Base-by-base conservation (phyloP, 1,140 invertebrate genomes). In the Rhynchophorus ferrugineus region DNA sequence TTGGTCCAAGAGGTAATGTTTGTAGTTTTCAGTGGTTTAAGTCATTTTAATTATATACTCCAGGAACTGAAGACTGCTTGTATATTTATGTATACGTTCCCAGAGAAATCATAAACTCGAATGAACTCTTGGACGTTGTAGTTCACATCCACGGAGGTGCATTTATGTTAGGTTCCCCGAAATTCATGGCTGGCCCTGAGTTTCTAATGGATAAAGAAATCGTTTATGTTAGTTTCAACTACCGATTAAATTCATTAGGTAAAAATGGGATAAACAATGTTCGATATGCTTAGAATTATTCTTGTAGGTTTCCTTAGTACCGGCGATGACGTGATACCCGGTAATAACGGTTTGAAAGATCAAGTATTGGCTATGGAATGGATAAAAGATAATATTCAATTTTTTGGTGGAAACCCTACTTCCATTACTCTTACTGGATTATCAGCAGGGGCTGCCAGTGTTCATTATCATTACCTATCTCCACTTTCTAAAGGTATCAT, bases 311-410 rank as follows among this genome's bases (percentile, higher is more conserved):
- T 80, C 49, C 60, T 80, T 21, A 76, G 75, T 19, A 77, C 76
- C 3, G 75, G 74, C 50, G 75, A 79, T 60, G 68, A 69, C 20
- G 53, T 72, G 2, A 60, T 76, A 13, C 73, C 76, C 9, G 79
- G 79, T 7, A 80, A 81, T 54, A 77, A 74, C 62, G 79, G 78
- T 21, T 57, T 83, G n/a, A 77, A 76, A 63, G 80, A 83, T 69
- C 80, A 82, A 63, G 70, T 65, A 18, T 57, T 75, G 55, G 80
- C 79, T 7, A 50, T 82, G 37, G 49, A 75, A 72, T 83, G 80
- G 81, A 68, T 82, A 6, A 69, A 62, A 62, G 75, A 77, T 14
- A 76, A 78, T 56, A 75, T 77, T 29, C 63, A 71, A 46, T 69
- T 63, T 53, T 79, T 78, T 56, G 74, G 74, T 20, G 76, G 77